Evolutionary conservation across 1,140 invertebrate species (phyloP).

Genomic region (Drosophila bocqueti): DNA sequence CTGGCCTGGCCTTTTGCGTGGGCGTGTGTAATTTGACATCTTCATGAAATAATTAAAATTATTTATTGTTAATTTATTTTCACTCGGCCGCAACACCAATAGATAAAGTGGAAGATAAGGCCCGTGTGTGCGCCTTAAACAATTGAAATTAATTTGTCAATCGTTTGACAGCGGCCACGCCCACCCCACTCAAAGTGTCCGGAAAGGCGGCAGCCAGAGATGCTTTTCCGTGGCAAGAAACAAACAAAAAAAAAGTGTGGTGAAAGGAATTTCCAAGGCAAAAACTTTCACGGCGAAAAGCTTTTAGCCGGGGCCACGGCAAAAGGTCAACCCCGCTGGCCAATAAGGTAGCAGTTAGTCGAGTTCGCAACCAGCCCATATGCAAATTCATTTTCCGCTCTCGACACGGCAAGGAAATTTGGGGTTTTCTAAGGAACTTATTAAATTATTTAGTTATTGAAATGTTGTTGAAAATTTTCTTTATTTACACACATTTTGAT

Average conservation of each 20-base stretch:
- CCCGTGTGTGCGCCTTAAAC: slow-evolving; percentile 54
- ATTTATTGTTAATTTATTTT: slow-evolving; percentile 84
- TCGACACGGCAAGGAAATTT: slow-evolving; percentile 8
- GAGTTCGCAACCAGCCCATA: slow-evolving; percentile 58
- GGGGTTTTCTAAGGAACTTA: neutral
- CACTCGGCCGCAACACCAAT: slow-evolving; percentile 49
- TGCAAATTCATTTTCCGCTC: slow-evolving; percentile 21
- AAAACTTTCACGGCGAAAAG: slow-evolving; percentile 70
- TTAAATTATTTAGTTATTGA: too few relatives aligned
- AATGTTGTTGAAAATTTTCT: too few relatives aligned
- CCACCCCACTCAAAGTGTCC: slow-evolving; percentile 13
- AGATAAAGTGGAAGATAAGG: slow-evolving; percentile 76
- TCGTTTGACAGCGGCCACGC: slow-evolving; percentile 62
- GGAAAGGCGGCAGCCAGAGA: slow-evolving; percentile 1
- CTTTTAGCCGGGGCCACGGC: slow-evolving; percentile 42
- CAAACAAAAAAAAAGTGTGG: neutral
- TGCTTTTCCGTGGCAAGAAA: slow-evolving; percentile 12
- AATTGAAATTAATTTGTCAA: slow-evolving; percentile 83
- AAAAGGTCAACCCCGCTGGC: slow-evolving; percentile 65
- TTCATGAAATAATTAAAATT: slow-evolving; percentile 84
- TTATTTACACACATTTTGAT: too few relatives aligned
- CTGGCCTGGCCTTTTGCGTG: slow-evolving; percentile 59
- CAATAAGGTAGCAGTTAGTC: slow-evolving; percentile 58
- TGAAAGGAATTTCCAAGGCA: slow-evolving; percentile 59
- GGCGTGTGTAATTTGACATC: slow-evolving; percentile 82